Conservation (phyloP, 2,113 vertebrate species). For the Pogona vitticeps region DNA sequence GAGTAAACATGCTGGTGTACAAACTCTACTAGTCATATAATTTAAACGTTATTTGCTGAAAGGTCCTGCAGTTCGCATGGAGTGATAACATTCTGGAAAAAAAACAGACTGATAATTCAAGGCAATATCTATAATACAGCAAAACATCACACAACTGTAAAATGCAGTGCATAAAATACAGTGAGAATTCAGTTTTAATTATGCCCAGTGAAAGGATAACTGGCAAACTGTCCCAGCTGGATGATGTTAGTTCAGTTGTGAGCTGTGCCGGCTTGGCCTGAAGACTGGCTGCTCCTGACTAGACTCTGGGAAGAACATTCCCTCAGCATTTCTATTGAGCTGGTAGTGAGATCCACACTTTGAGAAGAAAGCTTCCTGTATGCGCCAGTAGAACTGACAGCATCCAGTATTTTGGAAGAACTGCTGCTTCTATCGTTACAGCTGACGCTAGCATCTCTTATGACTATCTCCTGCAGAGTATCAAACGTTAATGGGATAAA, state of each 20-base stretch:
- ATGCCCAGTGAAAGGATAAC: constrained; percentile 16
- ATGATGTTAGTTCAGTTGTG: neutral
- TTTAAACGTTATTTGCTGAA: neutral
- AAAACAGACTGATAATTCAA: neutral
- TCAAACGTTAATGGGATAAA: constrained; percentile 89
- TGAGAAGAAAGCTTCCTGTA: constrained; percentile 45
- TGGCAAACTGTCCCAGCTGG: neutral
- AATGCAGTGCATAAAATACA: neutral
- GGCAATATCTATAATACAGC: constrained; percentile 28
- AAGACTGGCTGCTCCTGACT: neutral
- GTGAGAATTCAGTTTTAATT: constrained; percentile 1
- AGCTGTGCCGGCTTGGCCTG: neutral
- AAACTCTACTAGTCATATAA: neutral
- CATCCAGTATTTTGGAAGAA: constrained; percentile 50
- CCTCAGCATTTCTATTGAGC: constrained; percentile 54
- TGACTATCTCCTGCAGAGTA: constrained; percentile 80
- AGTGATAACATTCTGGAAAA: neutral
- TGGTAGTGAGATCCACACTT: constrained; percentile 38
- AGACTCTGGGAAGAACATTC: constrained; percentile 39
- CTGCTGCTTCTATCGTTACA: constrained; percentile 53
- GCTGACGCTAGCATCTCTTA: constrained; percentile 78
- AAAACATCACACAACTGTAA: constrained; percentile 1
- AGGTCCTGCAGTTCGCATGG: neutral
- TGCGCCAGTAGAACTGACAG: constrained; percentile 47
- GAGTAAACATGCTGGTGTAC: neutral